Evolutionary conservation across 2,797 vertebrate species (phyloP).

Genomic region (Scolopax bukidnonensis): DNA sequence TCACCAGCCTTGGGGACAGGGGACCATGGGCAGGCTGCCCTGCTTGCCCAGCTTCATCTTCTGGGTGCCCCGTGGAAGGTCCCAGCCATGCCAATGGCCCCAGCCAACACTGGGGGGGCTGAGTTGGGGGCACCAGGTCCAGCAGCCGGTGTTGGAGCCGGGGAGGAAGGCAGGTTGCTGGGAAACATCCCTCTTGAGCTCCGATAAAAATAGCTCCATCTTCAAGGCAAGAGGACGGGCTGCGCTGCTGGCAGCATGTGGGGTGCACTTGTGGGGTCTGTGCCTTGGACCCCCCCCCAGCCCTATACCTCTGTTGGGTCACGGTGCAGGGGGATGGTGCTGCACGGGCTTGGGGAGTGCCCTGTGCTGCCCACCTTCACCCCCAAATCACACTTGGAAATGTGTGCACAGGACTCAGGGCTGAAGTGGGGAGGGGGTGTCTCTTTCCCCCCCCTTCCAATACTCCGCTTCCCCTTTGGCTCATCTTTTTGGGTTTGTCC

Average conservation of each 20-base stretch:
- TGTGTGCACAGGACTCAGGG: neutral
- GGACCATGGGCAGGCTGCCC: neutral
- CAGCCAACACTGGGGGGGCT: neutral
- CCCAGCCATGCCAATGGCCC: accelerated
- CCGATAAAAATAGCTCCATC: constrained; percentile 63
- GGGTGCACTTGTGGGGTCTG: neutral
- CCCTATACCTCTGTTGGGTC: neutral
- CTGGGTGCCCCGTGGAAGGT: neutral
- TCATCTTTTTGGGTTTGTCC: neutral
- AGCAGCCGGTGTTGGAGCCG: neutral
- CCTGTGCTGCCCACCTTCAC: neutral
- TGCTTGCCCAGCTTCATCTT: accelerated
- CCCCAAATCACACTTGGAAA: neutral
- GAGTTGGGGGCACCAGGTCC: neutral
- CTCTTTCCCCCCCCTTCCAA: neutral
- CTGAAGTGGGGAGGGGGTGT: neutral
- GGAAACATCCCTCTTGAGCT: constrained; percentile 69
- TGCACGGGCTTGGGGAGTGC: accelerated
- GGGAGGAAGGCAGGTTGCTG: constrained; percentile 62
- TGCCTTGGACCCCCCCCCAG: accelerated
- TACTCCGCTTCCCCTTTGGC: neutral
- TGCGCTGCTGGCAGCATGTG: neutral
- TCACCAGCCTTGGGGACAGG: neutral
- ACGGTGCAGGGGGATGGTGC: accelerated
- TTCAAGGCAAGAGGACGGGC: constrained; percentile 36